Conservation (phyloP, 2,113 vertebrate genomes). For the Ictalurus punctatus region DNA sequence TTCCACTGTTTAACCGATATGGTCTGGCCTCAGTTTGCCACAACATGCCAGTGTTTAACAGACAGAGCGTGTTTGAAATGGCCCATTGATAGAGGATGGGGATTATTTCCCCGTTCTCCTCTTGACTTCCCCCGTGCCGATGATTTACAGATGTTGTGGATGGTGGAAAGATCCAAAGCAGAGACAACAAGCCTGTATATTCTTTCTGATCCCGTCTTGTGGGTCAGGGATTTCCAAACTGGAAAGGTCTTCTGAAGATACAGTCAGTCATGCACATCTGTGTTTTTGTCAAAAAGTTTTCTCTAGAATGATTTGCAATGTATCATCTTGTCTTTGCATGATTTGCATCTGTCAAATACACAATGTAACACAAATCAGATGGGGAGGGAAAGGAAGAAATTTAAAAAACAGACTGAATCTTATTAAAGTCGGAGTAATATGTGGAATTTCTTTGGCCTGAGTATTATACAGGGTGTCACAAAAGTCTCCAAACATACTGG, state of each 20-base stretch:
- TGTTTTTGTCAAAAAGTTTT: slow-evolving; percentile 9
- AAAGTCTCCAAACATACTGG: too few relatives aligned
- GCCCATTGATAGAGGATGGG: slow-evolving; percentile 58
- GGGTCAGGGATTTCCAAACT: slow-evolving; percentile 42
- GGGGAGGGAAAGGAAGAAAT: not conserved
- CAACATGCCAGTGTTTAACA: slow-evolving; percentile 56
- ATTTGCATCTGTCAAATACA: slow-evolving; percentile 21
- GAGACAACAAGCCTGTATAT: slow-evolving; percentile 50
- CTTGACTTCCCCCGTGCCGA: slow-evolving; percentile 56
- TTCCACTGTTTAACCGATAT: slow-evolving; percentile 24
- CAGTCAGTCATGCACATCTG: not conserved
- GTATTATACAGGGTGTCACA: too few relatives aligned
- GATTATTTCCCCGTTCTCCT: slow-evolving; percentile 62
- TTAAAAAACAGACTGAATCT: slow-evolving; percentile 33
- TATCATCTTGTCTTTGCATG: slow-evolving; percentile 2
- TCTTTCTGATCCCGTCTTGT: slow-evolving; percentile 32
- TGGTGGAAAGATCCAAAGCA: slow-evolving; percentile 57
- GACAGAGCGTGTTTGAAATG: slow-evolving; percentile 54
- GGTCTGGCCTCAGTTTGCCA: slow-evolving; percentile 46
- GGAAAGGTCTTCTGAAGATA: slow-evolving; percentile 39
- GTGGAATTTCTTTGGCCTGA: not conserved
- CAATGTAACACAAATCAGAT: not conserved
- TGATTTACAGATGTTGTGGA: slow-evolving; percentile 67
- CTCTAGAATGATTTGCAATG: slow-evolving; percentile 16
- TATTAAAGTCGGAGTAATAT: slow-evolving; percentile 32